Base-by-base conservation (phyloP, 2,888 invertebrate species). In the Cenopis cana region DNA sequence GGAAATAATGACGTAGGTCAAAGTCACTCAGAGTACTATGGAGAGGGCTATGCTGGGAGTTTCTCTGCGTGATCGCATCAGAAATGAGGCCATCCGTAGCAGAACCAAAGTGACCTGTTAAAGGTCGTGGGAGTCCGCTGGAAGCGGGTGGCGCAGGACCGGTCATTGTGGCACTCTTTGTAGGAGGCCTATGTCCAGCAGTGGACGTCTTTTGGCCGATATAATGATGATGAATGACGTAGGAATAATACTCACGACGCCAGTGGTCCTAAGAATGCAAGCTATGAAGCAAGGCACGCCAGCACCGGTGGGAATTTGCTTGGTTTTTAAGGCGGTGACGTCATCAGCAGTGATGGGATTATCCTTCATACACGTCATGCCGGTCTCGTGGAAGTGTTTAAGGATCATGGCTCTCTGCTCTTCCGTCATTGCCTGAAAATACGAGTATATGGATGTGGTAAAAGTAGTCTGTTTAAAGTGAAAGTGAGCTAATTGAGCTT, bases 221-320 rank as follows among this genome's bases (percentile, higher is more conserved):
- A n/a, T n/a, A 29, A 29, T 29, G 5, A 29, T 54, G 4, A 24
- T 11, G n/a, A 10, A 59, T 20, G 29, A 49, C 0, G n/a, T n/a
- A n/a, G n/a, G n/a, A 14, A 46, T 9, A n/a, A 18, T 59, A 72
- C 89, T 86, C 75, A 92, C 93, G 69, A 90, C 52, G 12, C 92
- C 93, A 75, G 82, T 77, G 38, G 88, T 81, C 72, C 79, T 90
- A 79, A 90, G 79, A 52, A 91, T 52, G 66, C 93, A 93, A 0
- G 90, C 87, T 41, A 93, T 54, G 74, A 93, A 93, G 75, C 93
- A 93, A 1, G 89, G 86, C 0, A 78, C 88, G 5, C 88, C 88
- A 0, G 84, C 81, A 0, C 92, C 89, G 0, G 78, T 73, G 0
- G 90, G 85, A 0, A 85, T 8, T 68, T 86, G 82, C 52, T 76